A percentile compares a stretch with the other conserved stretches of the same genome.
phyloP scores from a whole-genome alignment of 2,888 invertebrate species.

The Eupelmus urozonus region DNA sequence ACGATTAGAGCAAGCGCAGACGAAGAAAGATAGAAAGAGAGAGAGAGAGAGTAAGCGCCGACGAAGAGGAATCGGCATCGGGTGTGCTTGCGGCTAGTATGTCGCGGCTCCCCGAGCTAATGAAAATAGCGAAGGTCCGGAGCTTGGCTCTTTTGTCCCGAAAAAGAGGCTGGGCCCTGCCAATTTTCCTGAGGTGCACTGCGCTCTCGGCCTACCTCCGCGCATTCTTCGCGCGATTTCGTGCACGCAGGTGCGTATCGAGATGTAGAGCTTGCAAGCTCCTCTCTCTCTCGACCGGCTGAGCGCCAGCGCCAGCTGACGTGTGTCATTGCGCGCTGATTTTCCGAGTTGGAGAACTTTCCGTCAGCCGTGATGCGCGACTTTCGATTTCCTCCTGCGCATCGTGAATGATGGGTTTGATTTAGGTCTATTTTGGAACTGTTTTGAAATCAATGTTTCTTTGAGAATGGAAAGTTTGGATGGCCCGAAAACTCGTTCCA shows the following conservation, averaged over 20 bases:
- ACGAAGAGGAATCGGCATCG: slow-evolving; percentile 6
- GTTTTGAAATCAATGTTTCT: too few species aligned
- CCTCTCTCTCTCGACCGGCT: too few species aligned
- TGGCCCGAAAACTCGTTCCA: too few species aligned
- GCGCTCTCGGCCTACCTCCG: not conserved
- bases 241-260: not conserved
- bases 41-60: not conserved
- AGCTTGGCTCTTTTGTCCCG: slow-evolving; percentile 54
- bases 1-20: not conserved
- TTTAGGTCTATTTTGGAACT: too few species aligned
- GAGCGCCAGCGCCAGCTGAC: too few species aligned
- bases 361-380: too few species aligned
- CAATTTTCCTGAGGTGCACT: slow-evolving; percentile 39
- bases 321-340: too few species aligned
- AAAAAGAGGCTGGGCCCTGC: slow-evolving; percentile 53
- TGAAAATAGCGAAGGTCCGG: slow-evolving; percentile 60
- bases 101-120: slow-evolving; percentile 38
- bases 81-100: too few species aligned
- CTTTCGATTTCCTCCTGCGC: too few species aligned
- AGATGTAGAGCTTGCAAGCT: not conserved
- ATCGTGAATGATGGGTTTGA: too few species aligned
- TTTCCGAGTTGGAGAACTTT: too few species aligned
- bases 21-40: not conserved
- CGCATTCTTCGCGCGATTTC: not conserved
- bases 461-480: too few species aligned